Percentiles rank a stretch among this genome's conserved stretches.
Conservation (phyloP, 2,888 invertebrate species). For the Autographa gamma region DNA sequence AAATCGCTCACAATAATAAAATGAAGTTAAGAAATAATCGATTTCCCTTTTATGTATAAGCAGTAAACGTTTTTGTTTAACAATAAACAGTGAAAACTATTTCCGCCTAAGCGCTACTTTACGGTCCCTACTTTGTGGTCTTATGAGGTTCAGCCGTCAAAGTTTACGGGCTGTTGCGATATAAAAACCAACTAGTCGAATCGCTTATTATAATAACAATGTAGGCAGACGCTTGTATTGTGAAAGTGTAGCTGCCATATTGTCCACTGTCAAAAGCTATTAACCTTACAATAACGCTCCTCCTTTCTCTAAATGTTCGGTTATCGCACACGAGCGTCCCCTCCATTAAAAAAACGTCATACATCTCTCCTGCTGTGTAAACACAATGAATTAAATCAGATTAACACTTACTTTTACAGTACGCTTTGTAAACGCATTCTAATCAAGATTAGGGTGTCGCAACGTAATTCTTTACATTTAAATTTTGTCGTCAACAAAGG, state of each 20-base stretch:
- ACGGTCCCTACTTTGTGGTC: constrained; percentile 1
- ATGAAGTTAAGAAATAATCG: too few relatives aligned
- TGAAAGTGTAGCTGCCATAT: constrained; percentile 42
- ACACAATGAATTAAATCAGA: constrained; percentile 87
- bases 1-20: too few relatives aligned
- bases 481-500: constrained; percentile 78
- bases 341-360: constrained; percentile 73
- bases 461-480: constrained; percentile 84
- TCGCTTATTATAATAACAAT: constrained; percentile 48
- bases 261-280: constrained; percentile 62
- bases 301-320: constrained; percentile 59
- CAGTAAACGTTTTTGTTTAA: background rate
- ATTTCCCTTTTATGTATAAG: too few relatives aligned
- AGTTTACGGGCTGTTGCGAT: constrained; percentile 1
- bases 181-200: constrained; percentile 9
- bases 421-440: constrained; percentile 80
- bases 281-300: constrained; percentile 64
- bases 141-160: background rate
- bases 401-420: constrained; percentile 85
- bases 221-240: constrained; percentile 38
- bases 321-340: constrained; percentile 61
- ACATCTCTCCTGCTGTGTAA: constrained; percentile 79
- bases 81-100: constrained; percentile 2
- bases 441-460: constrained; percentile 86
- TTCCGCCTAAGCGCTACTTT: background rate